Conservation (phyloP, 2,113 vertebrate species). For the Equus przewalskii region DNA sequence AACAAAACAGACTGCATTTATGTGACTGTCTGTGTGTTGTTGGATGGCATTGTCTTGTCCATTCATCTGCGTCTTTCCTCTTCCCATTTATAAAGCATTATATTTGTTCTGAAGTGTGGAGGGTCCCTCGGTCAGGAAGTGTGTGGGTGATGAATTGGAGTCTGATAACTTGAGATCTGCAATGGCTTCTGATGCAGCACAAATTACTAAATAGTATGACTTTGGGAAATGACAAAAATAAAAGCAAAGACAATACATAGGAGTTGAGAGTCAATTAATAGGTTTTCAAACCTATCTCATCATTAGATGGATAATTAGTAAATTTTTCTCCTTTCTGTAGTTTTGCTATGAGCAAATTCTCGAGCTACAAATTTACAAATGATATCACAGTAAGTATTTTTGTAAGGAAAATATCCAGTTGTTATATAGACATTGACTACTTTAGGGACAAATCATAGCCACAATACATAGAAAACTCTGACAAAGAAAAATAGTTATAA, state of each 20-base stretch:
- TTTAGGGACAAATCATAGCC: background rate
- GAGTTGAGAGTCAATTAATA: background rate
- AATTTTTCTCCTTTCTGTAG: background rate
- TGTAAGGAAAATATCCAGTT: background rate
- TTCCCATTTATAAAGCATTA: background rate
- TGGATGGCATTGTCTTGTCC: background rate
- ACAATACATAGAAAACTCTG: background rate
- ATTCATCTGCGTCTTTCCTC: background rate
- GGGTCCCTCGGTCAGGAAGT: background rate
- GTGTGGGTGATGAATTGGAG: background rate
- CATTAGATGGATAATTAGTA: background rate
- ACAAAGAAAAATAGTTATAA: background rate
- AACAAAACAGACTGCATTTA: background rate
- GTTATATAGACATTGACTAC: background rate
- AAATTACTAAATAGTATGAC: background rate
- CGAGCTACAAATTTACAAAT: background rate
- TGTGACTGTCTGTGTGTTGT: background rate
- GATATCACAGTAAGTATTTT: background rate
- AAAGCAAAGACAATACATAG: background rate
- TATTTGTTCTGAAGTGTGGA: background rate
- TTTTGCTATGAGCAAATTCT: background rate
- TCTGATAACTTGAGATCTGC: background rate
- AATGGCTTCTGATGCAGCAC: constrained; percentile 7
- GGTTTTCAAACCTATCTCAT: background rate
- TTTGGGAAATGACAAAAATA: constrained; percentile 37